Evolutionary conservation across 1,140 invertebrate species (phyloP).

Genomic region (Sesamia nonagrioides): DNA sequence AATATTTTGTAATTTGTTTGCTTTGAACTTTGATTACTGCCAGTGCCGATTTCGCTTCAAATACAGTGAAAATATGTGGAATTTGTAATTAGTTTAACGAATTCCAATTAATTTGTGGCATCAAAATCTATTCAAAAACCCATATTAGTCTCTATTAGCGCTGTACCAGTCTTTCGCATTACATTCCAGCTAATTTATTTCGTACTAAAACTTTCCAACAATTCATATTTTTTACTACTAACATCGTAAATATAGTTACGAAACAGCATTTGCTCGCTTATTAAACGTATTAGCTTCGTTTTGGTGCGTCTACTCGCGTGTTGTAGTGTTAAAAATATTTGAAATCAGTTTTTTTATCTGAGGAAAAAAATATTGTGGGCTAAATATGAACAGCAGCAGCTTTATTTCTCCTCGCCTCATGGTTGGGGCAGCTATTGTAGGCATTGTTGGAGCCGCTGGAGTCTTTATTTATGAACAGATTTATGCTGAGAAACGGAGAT

Average conservation of each 20-base stretch:
- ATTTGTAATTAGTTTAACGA: slow-evolving; percentile 33
- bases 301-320: neutral
- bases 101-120: slow-evolving; percentile 15
- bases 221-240: neutral
- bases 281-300: neutral
- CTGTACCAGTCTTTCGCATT: neutral
- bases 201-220: neutral
- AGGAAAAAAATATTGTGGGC: neutral
- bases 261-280: neutral
- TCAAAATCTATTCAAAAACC: neutral
- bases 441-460: slow-evolving; percentile 89
- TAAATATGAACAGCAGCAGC: slow-evolving; percentile 64
- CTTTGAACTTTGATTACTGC: slow-evolving; percentile 50
- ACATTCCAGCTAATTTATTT: neutral
- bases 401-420: slow-evolving; percentile 75
- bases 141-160: neutral
- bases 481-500: slow-evolving; percentile 88
- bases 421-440: slow-evolving; percentile 88
- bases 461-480: slow-evolving; percentile 90
- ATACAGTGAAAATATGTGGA: slow-evolving; percentile 38
- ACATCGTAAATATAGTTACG: slow-evolving; percentile 17
- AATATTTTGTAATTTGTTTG: slow-evolving; percentile 53
- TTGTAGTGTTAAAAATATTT: neutral
- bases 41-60: slow-evolving; percentile 49
- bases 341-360: neutral